Conservation (phyloP, 2,888 invertebrate genomes). For the Eristalis arbustorum region DNA sequence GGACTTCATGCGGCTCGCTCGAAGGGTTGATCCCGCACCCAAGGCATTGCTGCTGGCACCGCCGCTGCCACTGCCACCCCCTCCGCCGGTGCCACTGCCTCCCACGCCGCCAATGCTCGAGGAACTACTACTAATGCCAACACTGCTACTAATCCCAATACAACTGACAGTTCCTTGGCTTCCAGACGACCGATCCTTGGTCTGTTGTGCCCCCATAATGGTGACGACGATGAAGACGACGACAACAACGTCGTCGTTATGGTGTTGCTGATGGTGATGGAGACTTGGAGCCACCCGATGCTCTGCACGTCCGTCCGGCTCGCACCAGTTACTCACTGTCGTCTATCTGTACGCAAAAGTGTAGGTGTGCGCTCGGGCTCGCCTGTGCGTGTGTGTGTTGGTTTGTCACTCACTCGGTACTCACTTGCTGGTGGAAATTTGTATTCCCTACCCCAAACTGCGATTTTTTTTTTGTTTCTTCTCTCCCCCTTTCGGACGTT, state of each 20-base stretch:
- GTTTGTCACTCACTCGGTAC: slow-evolving; percentile 17
- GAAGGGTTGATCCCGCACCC: slow-evolving; percentile 83
- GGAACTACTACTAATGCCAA: slow-evolving; percentile 75
- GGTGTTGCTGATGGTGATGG: slow-evolving; percentile 29
- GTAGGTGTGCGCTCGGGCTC: neutral
- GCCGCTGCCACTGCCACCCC: slow-evolving; percentile 74
- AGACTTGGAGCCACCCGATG: slow-evolving; percentile 60
- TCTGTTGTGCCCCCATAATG: slow-evolving; percentile 97
- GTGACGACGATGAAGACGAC: slow-evolving; percentile 30
- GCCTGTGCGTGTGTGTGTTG: neutral
- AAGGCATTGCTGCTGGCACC: slow-evolving; percentile 74
- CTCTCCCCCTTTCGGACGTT: neutral
- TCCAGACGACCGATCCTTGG: slow-evolving; percentile 87
- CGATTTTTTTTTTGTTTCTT: slow-evolving; percentile 4
- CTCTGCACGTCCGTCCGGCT: slow-evolving; percentile 1
- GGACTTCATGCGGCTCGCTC: slow-evolving; percentile 86
- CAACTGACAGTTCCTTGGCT: slow-evolving; percentile 78
- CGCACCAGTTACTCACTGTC: slow-evolving; percentile 34
- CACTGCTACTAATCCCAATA: slow-evolving; percentile 82
- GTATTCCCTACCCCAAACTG: slow-evolving; percentile 41
- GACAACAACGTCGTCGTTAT: slow-evolving; percentile 18
- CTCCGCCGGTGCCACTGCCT: slow-evolving; percentile 75
- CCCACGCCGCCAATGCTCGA: slow-evolving; percentile 71
- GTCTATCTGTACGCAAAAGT: neutral
- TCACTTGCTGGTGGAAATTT: slow-evolving; percentile 13